Conservation (phyloP, 2,797 vertebrate genomes). For the Enteromius anoplus region DNA sequence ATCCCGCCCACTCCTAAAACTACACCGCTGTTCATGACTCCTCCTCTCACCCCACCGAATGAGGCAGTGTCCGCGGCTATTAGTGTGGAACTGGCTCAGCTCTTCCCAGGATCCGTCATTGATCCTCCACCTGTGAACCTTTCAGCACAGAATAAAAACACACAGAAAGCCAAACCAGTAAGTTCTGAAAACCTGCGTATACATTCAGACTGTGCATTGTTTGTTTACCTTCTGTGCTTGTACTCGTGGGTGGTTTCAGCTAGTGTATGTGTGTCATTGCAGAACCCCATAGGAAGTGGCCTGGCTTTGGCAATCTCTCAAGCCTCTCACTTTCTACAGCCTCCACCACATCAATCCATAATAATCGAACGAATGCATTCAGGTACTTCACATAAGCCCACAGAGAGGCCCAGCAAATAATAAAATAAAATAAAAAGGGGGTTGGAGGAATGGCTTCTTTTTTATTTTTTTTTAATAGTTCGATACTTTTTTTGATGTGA, state of each 20-base stretch:
- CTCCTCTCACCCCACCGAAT: constrained; percentile 96
- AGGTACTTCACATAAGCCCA: constrained; percentile 75
- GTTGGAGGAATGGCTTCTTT: too few species aligned
- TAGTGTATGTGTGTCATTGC: constrained; percentile 40
- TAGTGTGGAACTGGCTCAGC: constrained; percentile 95
- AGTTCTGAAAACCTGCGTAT: constrained; percentile 63
- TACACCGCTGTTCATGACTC: constrained; percentile 98
- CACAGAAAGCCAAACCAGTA: constrained; percentile 91
- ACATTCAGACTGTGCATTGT: constrained; percentile 5
- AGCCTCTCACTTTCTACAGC: constrained; percentile 97
- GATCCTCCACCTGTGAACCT: constrained; percentile 93
- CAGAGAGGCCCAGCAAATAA: neutral
- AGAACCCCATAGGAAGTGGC: constrained; percentile 93
- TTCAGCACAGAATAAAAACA: constrained; percentile 91
- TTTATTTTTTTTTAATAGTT: too few species aligned
- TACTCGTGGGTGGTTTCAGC: neutral
- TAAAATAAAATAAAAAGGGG: too few species aligned
- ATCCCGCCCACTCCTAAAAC: constrained; percentile 99
- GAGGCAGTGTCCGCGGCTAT: constrained; percentile 96
- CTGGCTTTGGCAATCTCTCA: constrained; percentile 97
- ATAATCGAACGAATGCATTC: constrained; percentile 99
- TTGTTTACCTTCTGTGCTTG: neutral
- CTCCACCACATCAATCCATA: constrained; percentile 98
- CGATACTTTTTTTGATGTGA: neutral
- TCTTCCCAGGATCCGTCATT: constrained; percentile 95